phyloP scores from a whole-genome alignment of 1,140 invertebrate species.

The Probaryconus sp. region DNA sequence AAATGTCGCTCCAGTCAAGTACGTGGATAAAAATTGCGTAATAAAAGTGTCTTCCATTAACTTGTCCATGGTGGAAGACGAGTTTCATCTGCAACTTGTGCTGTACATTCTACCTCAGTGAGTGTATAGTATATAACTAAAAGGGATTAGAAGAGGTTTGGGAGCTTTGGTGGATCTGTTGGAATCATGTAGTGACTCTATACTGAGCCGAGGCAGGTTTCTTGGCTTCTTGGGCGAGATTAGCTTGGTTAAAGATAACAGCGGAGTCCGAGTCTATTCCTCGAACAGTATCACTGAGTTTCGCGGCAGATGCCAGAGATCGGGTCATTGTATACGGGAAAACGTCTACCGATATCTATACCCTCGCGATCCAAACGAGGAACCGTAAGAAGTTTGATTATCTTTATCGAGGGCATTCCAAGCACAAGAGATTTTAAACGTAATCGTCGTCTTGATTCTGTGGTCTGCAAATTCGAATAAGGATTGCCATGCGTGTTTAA shows the following conservation, averaged over 20 bases:
- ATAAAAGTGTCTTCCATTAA: constrained; percentile 63
- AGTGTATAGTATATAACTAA: constrained; percentile 40
- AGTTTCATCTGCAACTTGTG: constrained; percentile 36
- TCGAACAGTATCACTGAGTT: constrained; percentile 48
- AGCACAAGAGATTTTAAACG: constrained; percentile 16
- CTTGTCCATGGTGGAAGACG: constrained; percentile 35
- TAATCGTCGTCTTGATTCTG: constrained; percentile 7
- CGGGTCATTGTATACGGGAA: constrained; percentile 41
- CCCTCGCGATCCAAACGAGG: constrained; percentile 30
- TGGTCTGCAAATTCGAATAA: no score
- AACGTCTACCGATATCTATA: constrained; percentile 39
- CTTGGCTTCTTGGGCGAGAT: constrained; percentile 69
- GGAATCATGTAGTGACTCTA: constrained; percentile 68
- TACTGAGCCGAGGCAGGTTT: constrained; percentile 49
- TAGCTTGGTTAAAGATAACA: constrained; percentile 74
- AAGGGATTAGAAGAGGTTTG: constrained; percentile 67
- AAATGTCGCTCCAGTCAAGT: constrained; percentile 25
- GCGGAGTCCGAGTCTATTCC: constrained; percentile 59
- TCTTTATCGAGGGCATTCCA: constrained; percentile 30
- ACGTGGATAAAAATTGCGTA: constrained; percentile 40
- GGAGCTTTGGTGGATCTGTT: constrained; percentile 69
- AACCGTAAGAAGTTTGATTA: constrained; percentile 50
- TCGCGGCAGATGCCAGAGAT: constrained; percentile 44
- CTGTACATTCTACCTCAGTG: constrained; percentile 26
- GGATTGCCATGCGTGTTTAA: no score